Conservation (phyloP, 1,140 invertebrate genomes). For the Ostrea edulis region DNA sequence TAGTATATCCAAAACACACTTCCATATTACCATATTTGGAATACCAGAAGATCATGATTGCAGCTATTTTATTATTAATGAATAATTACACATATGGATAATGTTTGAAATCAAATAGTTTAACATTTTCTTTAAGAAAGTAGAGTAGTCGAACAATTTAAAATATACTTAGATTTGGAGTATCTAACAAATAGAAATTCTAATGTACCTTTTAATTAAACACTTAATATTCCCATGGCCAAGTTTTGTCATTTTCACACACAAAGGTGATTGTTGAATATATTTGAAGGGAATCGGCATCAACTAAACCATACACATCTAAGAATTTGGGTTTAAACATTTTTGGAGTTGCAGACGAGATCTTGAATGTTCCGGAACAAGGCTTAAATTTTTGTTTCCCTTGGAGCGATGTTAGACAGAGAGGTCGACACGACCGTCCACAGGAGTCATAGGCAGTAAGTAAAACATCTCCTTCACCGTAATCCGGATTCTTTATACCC, state of each 20-base stretch:
- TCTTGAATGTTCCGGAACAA: conserved; percentile 37
- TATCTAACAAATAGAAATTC: too few species aligned
- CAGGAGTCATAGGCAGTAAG: conserved; percentile 44
- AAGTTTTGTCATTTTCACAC: neutral
- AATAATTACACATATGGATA: too few species aligned
- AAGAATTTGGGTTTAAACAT: conserved; percentile 27
- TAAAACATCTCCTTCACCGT: conserved; percentile 28
- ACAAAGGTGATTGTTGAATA: neutral
- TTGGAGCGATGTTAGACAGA: conserved; percentile 3
- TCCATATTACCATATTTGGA: too few species aligned
- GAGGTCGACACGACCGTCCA: conserved; percentile 34
- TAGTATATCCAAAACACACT: too few species aligned
- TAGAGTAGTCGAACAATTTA: too few species aligned
- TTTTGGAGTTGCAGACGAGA: conserved; percentile 35
- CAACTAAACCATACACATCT: neutral
- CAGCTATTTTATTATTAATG: too few species aligned
- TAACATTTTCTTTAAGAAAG: too few species aligned
- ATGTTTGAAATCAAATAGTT: too few species aligned
- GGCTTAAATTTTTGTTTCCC: conserved; percentile 3
- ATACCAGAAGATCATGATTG: too few species aligned
- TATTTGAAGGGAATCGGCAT: neutral
- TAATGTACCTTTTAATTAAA: neutral
- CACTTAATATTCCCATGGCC: neutral
- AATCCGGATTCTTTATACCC: conserved; percentile 42
- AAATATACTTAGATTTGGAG: too few species aligned